phyloP scores from a whole-genome alignment of 2,797 vertebrate species.

The Acipenser oxyrinchus region DNA sequence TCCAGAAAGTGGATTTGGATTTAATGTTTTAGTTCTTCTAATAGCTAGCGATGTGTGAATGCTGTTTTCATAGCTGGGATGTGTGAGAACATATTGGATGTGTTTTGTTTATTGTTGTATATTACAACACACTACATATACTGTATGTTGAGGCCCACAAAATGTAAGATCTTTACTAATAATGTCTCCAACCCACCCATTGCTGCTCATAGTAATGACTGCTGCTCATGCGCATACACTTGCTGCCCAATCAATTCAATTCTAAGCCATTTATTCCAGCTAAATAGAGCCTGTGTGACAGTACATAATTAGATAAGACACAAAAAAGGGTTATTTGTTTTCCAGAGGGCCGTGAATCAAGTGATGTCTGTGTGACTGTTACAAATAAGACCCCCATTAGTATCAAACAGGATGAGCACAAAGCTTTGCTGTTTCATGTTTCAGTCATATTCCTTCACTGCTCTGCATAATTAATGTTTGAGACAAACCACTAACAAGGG shows the following conservation, averaged over 20 bases:
- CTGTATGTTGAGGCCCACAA: too few relatives aligned
- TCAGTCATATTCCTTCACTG: conserved; percentile 8
- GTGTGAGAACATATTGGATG: too few relatives aligned
- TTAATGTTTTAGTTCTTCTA: too few relatives aligned
- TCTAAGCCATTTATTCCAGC: conserved; percentile 37
- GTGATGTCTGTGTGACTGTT: conserved; percentile 46
- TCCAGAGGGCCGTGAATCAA: conserved; percentile 41
- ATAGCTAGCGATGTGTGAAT: too few relatives aligned
- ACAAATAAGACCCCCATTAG: conserved; percentile 34
- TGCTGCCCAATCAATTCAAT: conserved; percentile 14
- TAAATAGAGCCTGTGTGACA: conserved; percentile 26
- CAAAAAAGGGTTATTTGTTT: conserved; percentile 43
- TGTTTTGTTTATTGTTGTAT: too few relatives aligned
- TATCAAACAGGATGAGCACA: conserved; percentile 40
- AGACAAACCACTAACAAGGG: conserved; percentile 2
- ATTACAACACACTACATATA: too few relatives aligned
- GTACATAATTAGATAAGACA: conserved; percentile 25
- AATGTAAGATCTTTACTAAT: neutral
- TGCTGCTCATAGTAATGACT: neutral
- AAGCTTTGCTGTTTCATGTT: conserved; percentile 30
- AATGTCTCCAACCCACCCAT: neutral
- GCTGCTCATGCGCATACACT: neutral
- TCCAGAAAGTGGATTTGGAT: too few relatives aligned
- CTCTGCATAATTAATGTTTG: conserved; percentile 13
- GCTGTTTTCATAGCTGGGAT: too few relatives aligned